Evolutionary conservation across 2,113 vertebrate genomes (phyloP).

Genomic region (Takifugu flavidus): DNA sequence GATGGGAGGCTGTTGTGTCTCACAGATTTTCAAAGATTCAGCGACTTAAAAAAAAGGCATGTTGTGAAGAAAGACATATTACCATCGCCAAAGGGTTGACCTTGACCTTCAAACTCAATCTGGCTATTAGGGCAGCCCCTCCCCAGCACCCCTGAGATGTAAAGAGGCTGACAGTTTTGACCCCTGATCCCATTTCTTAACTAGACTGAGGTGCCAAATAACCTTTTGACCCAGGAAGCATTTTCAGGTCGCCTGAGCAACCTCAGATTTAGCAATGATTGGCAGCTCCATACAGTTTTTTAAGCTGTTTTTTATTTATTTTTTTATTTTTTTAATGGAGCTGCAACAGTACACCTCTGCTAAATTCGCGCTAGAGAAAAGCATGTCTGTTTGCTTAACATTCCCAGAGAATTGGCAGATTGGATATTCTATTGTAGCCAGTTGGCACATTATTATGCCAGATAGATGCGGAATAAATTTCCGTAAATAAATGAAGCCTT

Average conservation of each 20-base stretch:
- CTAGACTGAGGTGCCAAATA: conserved; percentile 78
- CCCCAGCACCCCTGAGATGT: conserved; percentile 73
- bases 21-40: conserved; percentile 45
- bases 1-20: conserved; percentile 33
- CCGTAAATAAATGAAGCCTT: conserved; percentile 70
- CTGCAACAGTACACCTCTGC: conserved; percentile 27
- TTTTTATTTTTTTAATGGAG: conserved; percentile 20
- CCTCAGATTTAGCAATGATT: conserved; percentile 73
- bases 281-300: conserved; percentile 61
- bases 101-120: conserved; percentile 83
- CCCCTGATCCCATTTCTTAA: conserved; percentile 82
- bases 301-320: conserved; percentile 34
- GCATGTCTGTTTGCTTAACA: conserved; percentile 26
- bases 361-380: conserved; percentile 27
- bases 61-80: conserved; percentile 71
- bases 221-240: conserved; percentile 80
- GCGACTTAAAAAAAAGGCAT: conserved; percentile 33
- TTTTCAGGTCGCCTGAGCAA: conserved; percentile 75
- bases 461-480: conserved; percentile 71
- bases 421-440: conserved; percentile 65
- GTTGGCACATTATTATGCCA: conserved; percentile 58
- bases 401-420: conserved; percentile 33
- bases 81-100: conserved; percentile 72
- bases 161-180: conserved; percentile 78
- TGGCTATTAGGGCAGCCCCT: conserved; percentile 74